Conservation (phyloP, 2,888 invertebrate species). For the Oscheius sp. region DNA sequence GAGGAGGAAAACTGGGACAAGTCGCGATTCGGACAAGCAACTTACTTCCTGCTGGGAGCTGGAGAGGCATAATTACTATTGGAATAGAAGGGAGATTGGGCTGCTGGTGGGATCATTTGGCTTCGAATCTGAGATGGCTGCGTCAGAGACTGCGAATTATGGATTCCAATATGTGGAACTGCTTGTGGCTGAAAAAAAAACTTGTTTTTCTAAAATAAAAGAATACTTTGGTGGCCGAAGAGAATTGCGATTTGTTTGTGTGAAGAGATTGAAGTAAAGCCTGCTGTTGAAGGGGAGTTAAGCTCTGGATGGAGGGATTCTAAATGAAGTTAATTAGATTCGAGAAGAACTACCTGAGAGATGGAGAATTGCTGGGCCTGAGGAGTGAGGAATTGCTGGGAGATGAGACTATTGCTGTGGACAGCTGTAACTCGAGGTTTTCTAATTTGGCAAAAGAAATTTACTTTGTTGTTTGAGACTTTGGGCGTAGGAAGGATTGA, state of each 20-base stretch:
- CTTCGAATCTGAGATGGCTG: constrained; percentile 5
- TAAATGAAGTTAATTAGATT: not conserved
- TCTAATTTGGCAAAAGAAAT: not conserved
- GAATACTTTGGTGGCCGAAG: not conserved
- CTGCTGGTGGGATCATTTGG: constrained; percentile 3
- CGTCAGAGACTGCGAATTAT: not conserved
- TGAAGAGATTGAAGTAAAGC: no score
- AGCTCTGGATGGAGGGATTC: no score
- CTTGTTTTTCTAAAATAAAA: no score
- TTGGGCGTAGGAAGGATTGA: not conserved
- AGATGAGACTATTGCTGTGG: constrained; percentile 23
- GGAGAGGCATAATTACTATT: constrained; percentile 15
- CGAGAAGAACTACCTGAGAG: not conserved
- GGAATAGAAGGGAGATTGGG: not conserved
- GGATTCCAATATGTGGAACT: no score
- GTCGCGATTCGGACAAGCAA: not conserved
- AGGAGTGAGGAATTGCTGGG: constrained; percentile 5
- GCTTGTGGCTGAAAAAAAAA: no score
- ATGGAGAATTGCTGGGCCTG: constrained; percentile 3
- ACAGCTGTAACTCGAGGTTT: constrained; percentile 1
- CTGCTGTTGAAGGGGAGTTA: no score
- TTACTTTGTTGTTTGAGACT: not conserved
- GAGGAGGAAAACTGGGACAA: no score
- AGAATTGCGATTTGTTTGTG: not conserved
- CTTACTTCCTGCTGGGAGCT: constrained; percentile 22